Percentiles rank a stretch among this genome's conserved stretches.
Conservation (phyloP, 2,888 invertebrate genomes). For the Drosophila histrio region DNA sequence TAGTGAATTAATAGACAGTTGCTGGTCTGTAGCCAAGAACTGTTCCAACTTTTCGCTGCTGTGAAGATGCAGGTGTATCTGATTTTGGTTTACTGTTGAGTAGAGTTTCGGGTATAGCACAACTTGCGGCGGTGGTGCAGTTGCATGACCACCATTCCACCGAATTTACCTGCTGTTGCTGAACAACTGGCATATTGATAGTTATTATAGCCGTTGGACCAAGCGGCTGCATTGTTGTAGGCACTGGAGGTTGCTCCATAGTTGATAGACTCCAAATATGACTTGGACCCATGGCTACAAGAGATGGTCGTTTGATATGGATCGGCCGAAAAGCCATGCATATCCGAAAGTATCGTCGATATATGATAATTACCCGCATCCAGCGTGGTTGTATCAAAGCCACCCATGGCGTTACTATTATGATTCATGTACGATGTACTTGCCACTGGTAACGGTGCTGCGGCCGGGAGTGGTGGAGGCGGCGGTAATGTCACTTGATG, state of each 20-base stretch:
- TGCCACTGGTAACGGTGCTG: slow-evolving; percentile 57
- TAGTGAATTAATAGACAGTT: slow-evolving; percentile 86
- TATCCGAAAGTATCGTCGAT: slow-evolving; percentile 86
- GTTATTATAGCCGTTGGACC: slow-evolving; percentile 88
- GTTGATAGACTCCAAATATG: slow-evolving; percentile 81
- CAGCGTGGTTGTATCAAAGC: slow-evolving; percentile 72
- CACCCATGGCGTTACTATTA: slow-evolving; percentile 84
- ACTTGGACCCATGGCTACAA: slow-evolving; percentile 62
- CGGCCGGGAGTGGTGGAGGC: slow-evolving; percentile 82
- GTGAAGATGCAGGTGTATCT: slow-evolving; percentile 92
- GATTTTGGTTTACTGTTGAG: slow-evolving; percentile 94
- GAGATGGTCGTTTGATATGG: slow-evolving; percentile 80
- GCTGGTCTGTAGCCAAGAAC: slow-evolving; percentile 85
- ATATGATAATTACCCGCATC: slow-evolving; percentile 85
- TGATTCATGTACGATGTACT: slow-evolving; percentile 76
- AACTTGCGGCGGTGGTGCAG: slow-evolving; percentile 86
- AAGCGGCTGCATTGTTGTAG: slow-evolving; percentile 82
- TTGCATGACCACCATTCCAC: slow-evolving; percentile 47
- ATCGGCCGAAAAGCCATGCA: slow-evolving; percentile 85
- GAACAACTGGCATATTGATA: slow-evolving; percentile 87
- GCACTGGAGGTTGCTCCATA: slow-evolving; percentile 74
- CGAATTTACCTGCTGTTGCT: slow-evolving; percentile 70
- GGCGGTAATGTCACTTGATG: slow-evolving; percentile 84
- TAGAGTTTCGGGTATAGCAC: slow-evolving; percentile 91
- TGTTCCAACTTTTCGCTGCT: slow-evolving; percentile 88